Conservation (phyloP, 2,113 vertebrate species). For the Motacilla tschutschensis region DNA sequence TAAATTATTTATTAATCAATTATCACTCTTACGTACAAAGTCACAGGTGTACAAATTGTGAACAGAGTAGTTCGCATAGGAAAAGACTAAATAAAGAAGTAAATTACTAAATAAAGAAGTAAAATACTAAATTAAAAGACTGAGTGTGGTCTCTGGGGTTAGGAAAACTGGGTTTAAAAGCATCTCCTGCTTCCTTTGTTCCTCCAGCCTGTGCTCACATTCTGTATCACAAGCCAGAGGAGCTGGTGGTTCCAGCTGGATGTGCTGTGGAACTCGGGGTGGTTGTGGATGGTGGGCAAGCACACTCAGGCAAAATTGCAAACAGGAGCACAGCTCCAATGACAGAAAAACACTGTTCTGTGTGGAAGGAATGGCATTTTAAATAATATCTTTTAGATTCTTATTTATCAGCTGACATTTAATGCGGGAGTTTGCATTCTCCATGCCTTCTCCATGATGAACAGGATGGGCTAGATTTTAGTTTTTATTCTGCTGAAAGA, state of each 20-base stretch:
- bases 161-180: background rate
- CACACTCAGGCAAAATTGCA: rapidly evolving
- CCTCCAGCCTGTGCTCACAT: background rate
- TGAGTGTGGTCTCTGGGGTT: background rate
- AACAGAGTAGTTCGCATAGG: background rate
- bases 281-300: background rate
- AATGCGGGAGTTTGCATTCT: background rate
- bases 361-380: background rate
- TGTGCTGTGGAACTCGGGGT: background rate
- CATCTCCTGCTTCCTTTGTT: background rate
- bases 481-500: background rate
- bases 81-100: background rate
- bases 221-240: background rate
- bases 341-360: background rate
- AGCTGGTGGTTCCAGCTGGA: background rate
- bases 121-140: background rate
- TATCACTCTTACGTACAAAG: background rate
- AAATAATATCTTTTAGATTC: background rate
- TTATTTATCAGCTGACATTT: background rate
- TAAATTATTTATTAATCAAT: background rate
- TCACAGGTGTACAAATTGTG: background rate
- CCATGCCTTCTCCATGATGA: background rate
- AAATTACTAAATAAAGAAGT: background rate
- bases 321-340: background rate
- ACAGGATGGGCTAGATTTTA: background rate